These are phyloP conservation scores for Clistopyga incitator DNA, from an alignment of 2,888 invertebrate species.

Conservation along the genomic window DNA sequence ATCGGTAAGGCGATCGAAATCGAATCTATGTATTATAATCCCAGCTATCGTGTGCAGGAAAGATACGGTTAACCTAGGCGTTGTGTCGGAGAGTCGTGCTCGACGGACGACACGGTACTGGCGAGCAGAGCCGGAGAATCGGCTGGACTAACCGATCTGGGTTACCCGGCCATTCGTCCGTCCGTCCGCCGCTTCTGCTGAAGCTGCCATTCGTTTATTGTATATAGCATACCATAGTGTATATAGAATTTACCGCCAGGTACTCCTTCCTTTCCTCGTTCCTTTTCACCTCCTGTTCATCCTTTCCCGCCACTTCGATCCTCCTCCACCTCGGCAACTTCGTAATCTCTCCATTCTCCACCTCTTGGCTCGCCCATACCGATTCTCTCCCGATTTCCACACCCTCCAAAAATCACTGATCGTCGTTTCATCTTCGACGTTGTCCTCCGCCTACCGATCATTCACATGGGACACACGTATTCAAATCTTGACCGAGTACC, in stretches of 20 bases:
- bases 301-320: conserved; percentile 48
- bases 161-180: conserved; percentile 84
- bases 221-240: conserved; percentile 25
- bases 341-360: conserved; percentile 30
- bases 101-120: conserved; percentile 82
- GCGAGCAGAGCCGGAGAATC: conserved; percentile 78
- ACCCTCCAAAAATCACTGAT: conserved; percentile 14
- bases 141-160: conserved; percentile 82
- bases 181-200: conserved; percentile 73
- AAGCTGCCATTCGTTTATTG: conserved; percentile 55
- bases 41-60: background rate
- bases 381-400: background rate
- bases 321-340: conserved; percentile 43
- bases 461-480: conserved; percentile 12
- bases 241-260: conserved; percentile 53
- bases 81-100: conserved; percentile 74
- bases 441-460: background rate
- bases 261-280: conserved; percentile 57
- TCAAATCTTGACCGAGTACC: conserved; percentile 19
- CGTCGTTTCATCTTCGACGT: conserved; percentile 23
- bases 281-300: conserved; percentile 23
- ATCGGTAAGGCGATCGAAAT: conserved; percentile 11
- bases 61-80: conserved; percentile 48
- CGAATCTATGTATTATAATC: conserved; percentile 21
- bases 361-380: background rate